These are phyloP conservation scores for Datnioides undecimradiatus DNA, from an alignment of 2,113 vertebrate genomes.

Conservation along the genomic window DNA sequence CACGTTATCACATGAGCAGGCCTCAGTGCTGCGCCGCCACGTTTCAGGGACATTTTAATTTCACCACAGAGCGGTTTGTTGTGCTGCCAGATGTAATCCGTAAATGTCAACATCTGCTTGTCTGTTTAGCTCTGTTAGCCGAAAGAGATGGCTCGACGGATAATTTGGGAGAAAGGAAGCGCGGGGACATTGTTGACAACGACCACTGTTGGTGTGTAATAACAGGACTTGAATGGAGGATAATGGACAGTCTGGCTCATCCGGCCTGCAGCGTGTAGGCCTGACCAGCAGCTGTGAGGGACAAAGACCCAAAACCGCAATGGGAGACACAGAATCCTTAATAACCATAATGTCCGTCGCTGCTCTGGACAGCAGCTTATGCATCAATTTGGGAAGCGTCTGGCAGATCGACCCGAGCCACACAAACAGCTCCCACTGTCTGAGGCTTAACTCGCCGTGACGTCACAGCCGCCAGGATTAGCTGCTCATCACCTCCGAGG, in stretches of 20 bases:
- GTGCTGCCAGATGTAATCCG: not conserved
- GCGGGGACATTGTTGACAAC: constrained; percentile 7
- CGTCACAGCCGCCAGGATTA: constrained; percentile 45
- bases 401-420: constrained; percentile 3
- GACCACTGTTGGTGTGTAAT: constrained; percentile 4
- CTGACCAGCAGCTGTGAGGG: constrained; percentile 56
- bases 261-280: constrained; percentile 28
- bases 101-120: not conserved
- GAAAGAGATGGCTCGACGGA: constrained; percentile 6
- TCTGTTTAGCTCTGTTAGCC: not conserved
- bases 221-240: constrained; percentile 34
- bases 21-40: not conserved
- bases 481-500: constrained; percentile 36
- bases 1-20: not conserved
- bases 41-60: not conserved
- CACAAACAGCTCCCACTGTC: constrained; percentile 36
- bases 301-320: constrained; percentile 44
- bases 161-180: constrained; percentile 18
- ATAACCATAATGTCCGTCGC: constrained; percentile 38
- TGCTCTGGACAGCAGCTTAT: constrained; percentile 48
- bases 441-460: constrained; percentile 27
- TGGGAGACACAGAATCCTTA: constrained; percentile 40
- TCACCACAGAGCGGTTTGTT: not conserved
- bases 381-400: constrained; percentile 41
- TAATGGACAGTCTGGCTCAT: constrained; percentile 29